These are phyloP conservation scores for Colletes gigas DNA, from an alignment of 1,140 invertebrate genomes.

Conservation along the genomic window DNA sequence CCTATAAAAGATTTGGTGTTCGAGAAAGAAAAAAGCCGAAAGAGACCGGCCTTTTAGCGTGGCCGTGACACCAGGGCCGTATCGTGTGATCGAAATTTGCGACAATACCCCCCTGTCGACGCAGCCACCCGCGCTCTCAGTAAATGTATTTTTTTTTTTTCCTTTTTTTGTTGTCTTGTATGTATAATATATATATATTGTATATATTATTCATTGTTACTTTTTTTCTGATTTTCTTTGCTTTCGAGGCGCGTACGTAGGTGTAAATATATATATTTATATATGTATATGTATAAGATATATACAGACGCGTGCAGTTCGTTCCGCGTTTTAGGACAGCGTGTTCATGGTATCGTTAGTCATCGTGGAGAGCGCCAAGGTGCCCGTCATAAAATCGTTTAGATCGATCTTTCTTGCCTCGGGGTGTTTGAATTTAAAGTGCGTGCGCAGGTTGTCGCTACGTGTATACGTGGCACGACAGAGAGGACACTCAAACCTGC, in stretches of 20 bases:
- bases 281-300: conserved; percentile 54
- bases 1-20: conserved; percentile 75
- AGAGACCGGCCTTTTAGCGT: conserved; percentile 46
- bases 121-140: conserved; percentile 51
- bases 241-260: conserved; percentile 45
- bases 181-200: not conserved
- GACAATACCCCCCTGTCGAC: conserved; percentile 51
- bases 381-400: conserved; percentile 78
- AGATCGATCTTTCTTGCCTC: conserved; percentile 91
- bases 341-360: conserved; percentile 81
- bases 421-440: conserved; percentile 94
- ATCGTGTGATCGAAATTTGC: conserved; percentile 28
- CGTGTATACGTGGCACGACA: conserved; percentile 93
- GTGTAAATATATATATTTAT: conserved; percentile 43
- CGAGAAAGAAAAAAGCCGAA: conserved; percentile 70
- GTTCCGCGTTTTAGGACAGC: conserved; percentile 76
- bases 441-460: conserved; percentile 92
- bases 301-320: conserved; percentile 46
- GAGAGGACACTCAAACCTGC: conserved; percentile 92
- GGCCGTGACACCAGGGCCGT: conserved; percentile 52
- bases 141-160: conserved; percentile 7
- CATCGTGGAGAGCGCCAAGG: conserved; percentile 81
- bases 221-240: conserved; percentile 22
- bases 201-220: conserved; percentile 25
- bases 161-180: conserved; percentile 3